Base-by-base conservation (phyloP, 2,113 vertebrate species). In the Rhinoderma darwinii region DNA sequence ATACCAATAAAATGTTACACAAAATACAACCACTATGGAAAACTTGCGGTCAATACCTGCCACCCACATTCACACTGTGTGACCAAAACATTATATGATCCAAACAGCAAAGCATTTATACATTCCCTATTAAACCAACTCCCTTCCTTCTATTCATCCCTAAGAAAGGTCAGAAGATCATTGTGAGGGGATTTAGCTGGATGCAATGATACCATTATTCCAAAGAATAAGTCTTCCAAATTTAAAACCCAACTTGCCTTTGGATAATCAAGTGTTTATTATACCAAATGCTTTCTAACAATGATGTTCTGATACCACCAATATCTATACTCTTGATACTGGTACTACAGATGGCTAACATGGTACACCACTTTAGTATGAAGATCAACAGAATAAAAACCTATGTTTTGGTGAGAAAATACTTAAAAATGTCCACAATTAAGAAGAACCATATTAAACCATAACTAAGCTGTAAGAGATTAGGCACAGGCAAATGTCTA, bases 1-100 rank as follows among this genome's bases (percentile, higher is more conserved):
- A 66, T 20, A 50, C 83, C 61, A n/a, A 27, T 27, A 43, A 44
- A 14, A 79, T 30, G 9, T 68, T 18, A 32, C 47, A n/a, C 32
- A 74, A 51, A n/a, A 39, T 51, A 39, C 35, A 51, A 11, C 47
- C 22, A 81, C 27, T 30, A 27, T 20, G 14, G 74, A 74, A 68
- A 43, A 32, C 5, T 35, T 3, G 35, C 74, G 85, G 85, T 81
- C 85, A 73, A 70, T 86, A 86, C 84, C 84, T 86, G 61, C 85
- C 85, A 86, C 85, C 85, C 76, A 81, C 68, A 56, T 32, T 32
- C 51, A 32, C 66, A 74, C 27, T 86, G 85, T 86, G 39, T 72
- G 27, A 5, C 11, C 15, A 41, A 37, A 59, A 44, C 4, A 74
- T 81, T 72, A 73, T 73, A 39, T 39, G 50, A 20, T 72, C 50